Conservation (phyloP, 2,888 invertebrate species). For the Diarsia rubi region DNA sequence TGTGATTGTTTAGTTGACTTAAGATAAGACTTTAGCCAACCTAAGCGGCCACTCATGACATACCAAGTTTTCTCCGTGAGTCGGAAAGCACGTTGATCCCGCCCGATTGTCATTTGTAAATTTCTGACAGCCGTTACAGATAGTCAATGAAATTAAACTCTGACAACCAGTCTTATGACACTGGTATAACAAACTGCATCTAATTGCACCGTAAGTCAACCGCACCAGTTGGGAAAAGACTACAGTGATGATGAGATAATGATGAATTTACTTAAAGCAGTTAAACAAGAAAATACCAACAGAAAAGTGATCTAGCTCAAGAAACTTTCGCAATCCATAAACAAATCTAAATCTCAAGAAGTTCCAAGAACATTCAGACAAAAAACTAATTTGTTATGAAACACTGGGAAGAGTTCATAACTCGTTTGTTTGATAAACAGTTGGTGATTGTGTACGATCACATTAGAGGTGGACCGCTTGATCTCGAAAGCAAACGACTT, state of each 20-base stretch:
- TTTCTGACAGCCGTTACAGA: no score
- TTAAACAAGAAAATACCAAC: neutral
- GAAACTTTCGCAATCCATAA: constrained; percentile 9
- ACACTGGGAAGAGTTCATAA: constrained; percentile 81
- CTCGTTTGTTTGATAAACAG: constrained; percentile 76
- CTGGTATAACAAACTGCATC: no score
- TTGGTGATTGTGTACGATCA: constrained; percentile 40
- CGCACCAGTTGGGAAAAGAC: no score
- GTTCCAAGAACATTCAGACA: constrained; percentile 71
- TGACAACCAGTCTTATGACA: no score
- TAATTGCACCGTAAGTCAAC: no score
- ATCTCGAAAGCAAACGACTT: constrained; percentile 47
- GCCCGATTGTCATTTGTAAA: no score
- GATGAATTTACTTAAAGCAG: neutral
- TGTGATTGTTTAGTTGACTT: neutral
- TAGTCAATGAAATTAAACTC: no score
- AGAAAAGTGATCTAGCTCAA: neutral
- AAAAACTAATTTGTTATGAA: constrained; percentile 79
- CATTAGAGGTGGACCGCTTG: constrained; percentile 49
- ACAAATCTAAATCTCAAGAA: constrained; percentile 32
- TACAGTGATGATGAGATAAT: no score
- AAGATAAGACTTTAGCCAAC: no score
- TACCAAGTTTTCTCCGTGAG: no score
- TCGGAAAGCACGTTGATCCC: no score
- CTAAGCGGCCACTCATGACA: no score